phyloP scores from a whole-genome alignment of 2,113 vertebrate species.

The Rhinolophus ferrumequinum region DNA sequence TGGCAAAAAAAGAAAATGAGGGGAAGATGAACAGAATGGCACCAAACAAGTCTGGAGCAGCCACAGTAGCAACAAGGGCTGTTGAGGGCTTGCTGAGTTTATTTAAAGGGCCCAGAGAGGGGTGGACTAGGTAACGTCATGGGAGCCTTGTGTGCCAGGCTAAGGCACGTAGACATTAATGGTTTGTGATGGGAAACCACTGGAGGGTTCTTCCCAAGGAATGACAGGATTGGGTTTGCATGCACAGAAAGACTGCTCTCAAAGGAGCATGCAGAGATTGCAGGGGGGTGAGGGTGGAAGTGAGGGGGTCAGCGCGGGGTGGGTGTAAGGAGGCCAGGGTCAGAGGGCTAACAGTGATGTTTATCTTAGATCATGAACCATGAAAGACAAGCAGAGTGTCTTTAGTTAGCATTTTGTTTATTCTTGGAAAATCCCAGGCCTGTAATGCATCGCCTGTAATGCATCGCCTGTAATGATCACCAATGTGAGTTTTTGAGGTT shows the following conservation, averaged over 20 bases:
- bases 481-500: background rate
- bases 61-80: background rate
- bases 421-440: constrained; percentile 7
- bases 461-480: too few relatives aligned
- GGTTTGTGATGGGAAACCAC: constrained; percentile 31
- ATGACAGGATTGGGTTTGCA: background rate
- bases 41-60: background rate
- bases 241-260: background rate
- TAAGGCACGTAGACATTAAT: background rate
- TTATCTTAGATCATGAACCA: background rate
- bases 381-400: background rate
- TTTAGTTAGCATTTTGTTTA: constrained; percentile 32
- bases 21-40: background rate
- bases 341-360: background rate
- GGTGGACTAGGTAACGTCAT: background rate
- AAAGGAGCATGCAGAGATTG: background rate
- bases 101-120: background rate
- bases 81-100: background rate
- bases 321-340: background rate
- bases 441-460: too few relatives aligned
- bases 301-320: background rate
- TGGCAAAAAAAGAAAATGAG: background rate
- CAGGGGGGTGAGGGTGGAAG: background rate
- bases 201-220: background rate
- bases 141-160: background rate